Percentiles rank a stretch among this genome's conserved stretches.
phyloP scores from a whole-genome alignment of 2,888 invertebrate species.

The Drosophila neoperkinsi region DNA sequence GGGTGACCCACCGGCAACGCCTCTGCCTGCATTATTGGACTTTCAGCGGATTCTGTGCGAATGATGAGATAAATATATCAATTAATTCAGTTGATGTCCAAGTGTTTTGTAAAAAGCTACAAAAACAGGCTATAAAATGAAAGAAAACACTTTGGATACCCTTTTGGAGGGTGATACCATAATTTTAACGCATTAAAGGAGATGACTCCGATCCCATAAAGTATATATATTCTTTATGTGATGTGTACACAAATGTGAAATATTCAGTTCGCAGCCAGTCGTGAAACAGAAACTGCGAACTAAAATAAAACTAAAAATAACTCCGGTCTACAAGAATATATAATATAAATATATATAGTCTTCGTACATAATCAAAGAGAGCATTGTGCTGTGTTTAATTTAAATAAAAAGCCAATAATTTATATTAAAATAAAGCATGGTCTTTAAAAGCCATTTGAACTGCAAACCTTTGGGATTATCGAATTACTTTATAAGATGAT shows the following conservation, averaged over 20 bases:
- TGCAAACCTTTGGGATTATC: background rate
- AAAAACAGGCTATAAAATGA: background rate
- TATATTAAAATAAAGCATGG: background rate
- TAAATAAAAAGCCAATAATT: background rate
- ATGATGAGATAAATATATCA: background rate
- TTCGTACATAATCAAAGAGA: too few species aligned
- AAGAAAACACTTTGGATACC: background rate
- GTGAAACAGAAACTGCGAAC: too few species aligned
- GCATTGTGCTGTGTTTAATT: too few species aligned
- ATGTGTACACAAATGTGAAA: too few species aligned
- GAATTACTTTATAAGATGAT: background rate
- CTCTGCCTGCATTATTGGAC: slow-evolving; percentile 79
- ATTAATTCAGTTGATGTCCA: background rate
- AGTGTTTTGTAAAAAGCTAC: background rate
- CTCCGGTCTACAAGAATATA: too few species aligned
- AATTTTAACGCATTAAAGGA: background rate
- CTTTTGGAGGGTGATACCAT: background rate
- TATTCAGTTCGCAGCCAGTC: too few species aligned
- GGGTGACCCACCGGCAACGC: slow-evolving; percentile 65
- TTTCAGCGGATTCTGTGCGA: slow-evolving; percentile 75
- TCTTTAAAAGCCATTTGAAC: background rate
- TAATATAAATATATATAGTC: too few species aligned
- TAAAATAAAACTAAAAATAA: too few species aligned
- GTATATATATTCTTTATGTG: background rate
- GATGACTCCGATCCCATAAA: background rate